Evolutionary conservation across 2,888 invertebrate genomes (phyloP).

Genomic region (Hyalella azteca): DNA sequence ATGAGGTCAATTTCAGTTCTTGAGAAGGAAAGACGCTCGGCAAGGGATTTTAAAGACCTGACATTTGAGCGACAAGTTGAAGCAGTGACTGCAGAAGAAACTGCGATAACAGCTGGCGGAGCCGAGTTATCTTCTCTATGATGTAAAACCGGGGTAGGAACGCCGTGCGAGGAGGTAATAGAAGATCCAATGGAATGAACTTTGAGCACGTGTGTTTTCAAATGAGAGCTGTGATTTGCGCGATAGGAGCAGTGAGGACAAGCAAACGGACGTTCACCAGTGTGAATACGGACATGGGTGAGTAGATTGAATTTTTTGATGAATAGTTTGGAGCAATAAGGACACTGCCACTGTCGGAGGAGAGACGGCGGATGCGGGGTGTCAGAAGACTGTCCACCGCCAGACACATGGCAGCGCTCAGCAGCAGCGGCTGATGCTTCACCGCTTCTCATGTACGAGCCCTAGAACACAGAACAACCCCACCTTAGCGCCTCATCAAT

Average conservation of each 20-base stretch:
- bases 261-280: constrained; percentile 51
- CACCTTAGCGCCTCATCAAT: constrained; percentile 21
- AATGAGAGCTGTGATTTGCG: constrained; percentile 52
- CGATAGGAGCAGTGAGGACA: constrained; percentile 51
- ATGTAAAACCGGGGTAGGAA: no score
- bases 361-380: neutral
- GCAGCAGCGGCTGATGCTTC: constrained; percentile 3
- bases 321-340: constrained; percentile 40
- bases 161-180: no score
- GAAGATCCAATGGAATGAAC: constrained; percentile 3
- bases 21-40: no score
- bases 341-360: constrained; percentile 29
- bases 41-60: no score
- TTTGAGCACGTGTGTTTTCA: constrained; percentile 45
- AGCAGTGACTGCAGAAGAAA: no score
- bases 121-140: no score
- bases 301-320: constrained; percentile 52
- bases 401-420: neutral
- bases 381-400: neutral
- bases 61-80: no score
- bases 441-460: neutral
- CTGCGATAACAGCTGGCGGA: no score
- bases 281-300: constrained; percentile 54
- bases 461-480: constrained; percentile 35
- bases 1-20: no score